Percentiles rank a stretch among this genome's conserved stretches.
phyloP scores from a whole-genome alignment of 2,888 invertebrate species.

The Morpho deidamia region DNA sequence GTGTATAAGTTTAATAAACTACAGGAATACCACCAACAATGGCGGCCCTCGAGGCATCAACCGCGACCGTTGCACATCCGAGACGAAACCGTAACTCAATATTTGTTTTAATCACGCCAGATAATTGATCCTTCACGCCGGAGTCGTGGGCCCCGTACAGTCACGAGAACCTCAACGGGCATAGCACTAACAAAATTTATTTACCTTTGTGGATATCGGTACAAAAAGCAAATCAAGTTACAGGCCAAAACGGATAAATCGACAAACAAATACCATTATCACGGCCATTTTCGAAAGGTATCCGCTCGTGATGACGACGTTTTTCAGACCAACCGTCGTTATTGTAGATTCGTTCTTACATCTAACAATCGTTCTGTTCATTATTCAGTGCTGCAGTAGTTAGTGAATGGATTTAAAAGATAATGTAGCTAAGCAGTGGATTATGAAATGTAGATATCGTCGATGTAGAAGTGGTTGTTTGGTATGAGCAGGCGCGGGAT shows the following conservation, averaged over 20 bases:
- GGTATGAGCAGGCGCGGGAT: slow-evolving; percentile 37
- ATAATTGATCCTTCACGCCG: slow-evolving; percentile 64
- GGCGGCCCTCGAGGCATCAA: slow-evolving; percentile 12
- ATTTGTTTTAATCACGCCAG: slow-evolving; percentile 67
- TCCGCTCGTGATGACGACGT: slow-evolving; percentile 68
- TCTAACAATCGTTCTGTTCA: background rate
- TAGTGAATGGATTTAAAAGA: background rate
- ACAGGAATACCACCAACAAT: slow-evolving; percentile 11
- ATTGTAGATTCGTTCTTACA: slow-evolving; percentile 11
- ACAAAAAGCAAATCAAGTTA: slow-evolving; percentile 78
- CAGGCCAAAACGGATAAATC: slow-evolving; percentile 73
- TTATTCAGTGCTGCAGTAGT: slow-evolving; percentile 32
- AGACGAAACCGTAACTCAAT: slow-evolving; percentile 62
- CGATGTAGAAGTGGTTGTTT: slow-evolving; percentile 13
- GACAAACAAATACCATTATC: slow-evolving; percentile 73
- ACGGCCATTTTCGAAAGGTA: slow-evolving; percentile 69
- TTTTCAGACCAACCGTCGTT: slow-evolving; percentile 49
- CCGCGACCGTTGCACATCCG: slow-evolving; percentile 32
- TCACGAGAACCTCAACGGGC: slow-evolving; percentile 51
- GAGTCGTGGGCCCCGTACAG: slow-evolving; percentile 42
- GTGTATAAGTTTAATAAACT: slow-evolving; percentile 6
- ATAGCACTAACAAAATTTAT: slow-evolving; percentile 68
- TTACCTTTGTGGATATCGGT: slow-evolving; percentile 52
- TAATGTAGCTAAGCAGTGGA: slow-evolving; percentile 31
- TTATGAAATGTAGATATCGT: background rate